Base-by-base conservation (phyloP, 1,140 invertebrate species). In the Drosophila nigrodunni region DNA sequence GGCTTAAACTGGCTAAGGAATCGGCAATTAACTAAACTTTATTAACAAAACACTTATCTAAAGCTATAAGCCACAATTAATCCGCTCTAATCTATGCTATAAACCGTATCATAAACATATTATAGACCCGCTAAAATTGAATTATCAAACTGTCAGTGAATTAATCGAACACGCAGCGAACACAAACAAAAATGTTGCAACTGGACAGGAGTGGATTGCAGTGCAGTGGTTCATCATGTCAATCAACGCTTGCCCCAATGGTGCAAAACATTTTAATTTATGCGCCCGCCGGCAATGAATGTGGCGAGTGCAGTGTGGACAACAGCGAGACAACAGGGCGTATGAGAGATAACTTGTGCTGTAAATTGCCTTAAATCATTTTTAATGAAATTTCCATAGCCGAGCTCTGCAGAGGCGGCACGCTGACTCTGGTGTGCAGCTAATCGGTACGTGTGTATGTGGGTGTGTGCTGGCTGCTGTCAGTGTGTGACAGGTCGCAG, bases 351-450 rank as follows among this genome's bases (percentile, higher is more conserved):
- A 55, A 49, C 67, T 64, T 59, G 64, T 61, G 44, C 67, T 30
- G 77, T 49, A 67, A 80, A 80, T 78, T 81, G 74, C 74, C 65
- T 89, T 81, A 85, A 88, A 88, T 83, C 78, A 83, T 80, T 80
- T 89, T 89, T 83, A 88, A 89, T 89, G 78, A 80, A 88, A 88
- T 85, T 76, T 79, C 60, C 71, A 61, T 54, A 39, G 50, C 18
- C 0, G 15, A 15, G 15, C 15, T 15, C 15, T 15, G 15, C 15
- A 54, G 49, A 59, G 41, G 35, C 58, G 37, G 46, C 9, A 64
- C 50, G 21, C 4, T 37, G 44, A 43, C 50, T 60, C 65, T 79
- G 69, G 47, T 46, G 52, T 46, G 52, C 52, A 49, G 85, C 83
- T 87, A 89, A 87, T 83, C 85, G 65, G 47, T 43, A n/a, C 11